Percentiles rank a stretch among this genome's conserved stretches.
Evolutionary conservation across 2,797 vertebrate species (phyloP).

Genomic region (Sternarchorhynchus goeldii): DNA sequence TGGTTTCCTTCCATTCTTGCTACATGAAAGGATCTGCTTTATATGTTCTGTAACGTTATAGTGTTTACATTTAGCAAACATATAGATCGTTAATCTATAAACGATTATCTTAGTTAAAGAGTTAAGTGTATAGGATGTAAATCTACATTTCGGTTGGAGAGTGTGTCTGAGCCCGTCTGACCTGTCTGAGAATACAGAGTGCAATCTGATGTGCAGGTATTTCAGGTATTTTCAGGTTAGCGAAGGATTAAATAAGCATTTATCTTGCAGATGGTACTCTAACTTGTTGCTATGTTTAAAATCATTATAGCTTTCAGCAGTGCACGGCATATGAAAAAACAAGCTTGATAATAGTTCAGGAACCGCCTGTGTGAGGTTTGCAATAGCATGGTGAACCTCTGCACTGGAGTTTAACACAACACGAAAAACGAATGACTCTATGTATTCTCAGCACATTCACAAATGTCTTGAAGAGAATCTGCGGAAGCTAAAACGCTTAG

Average conservation of each 20-base stretch:
- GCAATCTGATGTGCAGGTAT: neutral
- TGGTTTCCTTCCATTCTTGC: too few species aligned
- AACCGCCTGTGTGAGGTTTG: neutral
- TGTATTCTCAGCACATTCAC: neutral
- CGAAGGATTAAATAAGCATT: constrained; percentile 34
- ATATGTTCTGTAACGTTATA: too few species aligned
- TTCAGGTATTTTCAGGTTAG: neutral
- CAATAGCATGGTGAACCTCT: constrained; percentile 8
- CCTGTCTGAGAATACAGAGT: neutral
- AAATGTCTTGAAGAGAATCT: neutral
- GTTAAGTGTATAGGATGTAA: too few species aligned
- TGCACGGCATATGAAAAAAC: constrained; percentile 14
- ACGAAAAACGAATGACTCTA: neutral
- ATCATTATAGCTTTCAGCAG: constrained; percentile 29
- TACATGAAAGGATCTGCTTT: too few species aligned
- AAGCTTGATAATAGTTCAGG: constrained; percentile 5
- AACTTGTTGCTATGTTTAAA: constrained; percentile 27
- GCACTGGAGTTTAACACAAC: neutral
- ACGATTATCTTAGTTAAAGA: too few species aligned
- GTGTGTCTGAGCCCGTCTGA: neutral
- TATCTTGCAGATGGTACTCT: constrained; percentile 32
- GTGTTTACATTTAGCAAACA: too few species aligned
- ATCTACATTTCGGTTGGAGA: neutral
- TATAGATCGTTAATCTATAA: too few species aligned
- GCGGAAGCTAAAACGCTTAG: neutral